Evolutionary conservation across 2,888 invertebrate genomes (phyloP), one percentile per base, ranked within the genome.

Genomic region (Athetis lepigone): DNA sequence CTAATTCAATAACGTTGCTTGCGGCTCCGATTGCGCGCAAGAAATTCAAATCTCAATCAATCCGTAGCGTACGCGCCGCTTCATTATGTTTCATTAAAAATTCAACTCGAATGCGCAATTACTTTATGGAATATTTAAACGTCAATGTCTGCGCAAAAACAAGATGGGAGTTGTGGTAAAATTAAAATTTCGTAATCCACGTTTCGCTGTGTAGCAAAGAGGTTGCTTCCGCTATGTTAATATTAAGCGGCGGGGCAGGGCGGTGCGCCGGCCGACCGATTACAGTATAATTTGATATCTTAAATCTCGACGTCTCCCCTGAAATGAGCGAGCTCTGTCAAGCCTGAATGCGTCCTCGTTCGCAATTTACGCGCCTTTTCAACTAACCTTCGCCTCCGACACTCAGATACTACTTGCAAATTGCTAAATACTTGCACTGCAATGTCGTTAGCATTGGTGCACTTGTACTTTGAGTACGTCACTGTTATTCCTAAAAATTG

Each of bases 1-100:
- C 85, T 93, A 93, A 93, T 90, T 89, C 88, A 90, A 92, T 92
- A 90, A 89, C 83, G 83, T 63, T 76, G 79, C 80, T 81, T 76
- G 86, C 82, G 81, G 83, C 83, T 87, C 87, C 90, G 89, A 90
- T 90, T 91, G 90, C 83, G 88, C 88, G 87, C 90, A 88, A 91
- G 90, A 90, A 91, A 92, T 93, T 92, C 89, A 93, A 94, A 93
- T 90, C 89, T 88, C 91, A 92, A 94, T 94, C 93, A 93, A 93
- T 92, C 88, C 83, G 80, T 76, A 79, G 86, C 83, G 86, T 87
- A 82, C 87, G 88, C 88, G 85, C 82, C 82, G 82, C 85, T 91
- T 89, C 85, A 88, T 91, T 90, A 90, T 86, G 87, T 89, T 91
- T 90, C 90, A 94, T 94, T 92, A 92, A 93, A 93, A 92, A 92